phyloP scores from a whole-genome alignment of 2,888 invertebrate genomes.

The Zonitis immaculata region DNA sequence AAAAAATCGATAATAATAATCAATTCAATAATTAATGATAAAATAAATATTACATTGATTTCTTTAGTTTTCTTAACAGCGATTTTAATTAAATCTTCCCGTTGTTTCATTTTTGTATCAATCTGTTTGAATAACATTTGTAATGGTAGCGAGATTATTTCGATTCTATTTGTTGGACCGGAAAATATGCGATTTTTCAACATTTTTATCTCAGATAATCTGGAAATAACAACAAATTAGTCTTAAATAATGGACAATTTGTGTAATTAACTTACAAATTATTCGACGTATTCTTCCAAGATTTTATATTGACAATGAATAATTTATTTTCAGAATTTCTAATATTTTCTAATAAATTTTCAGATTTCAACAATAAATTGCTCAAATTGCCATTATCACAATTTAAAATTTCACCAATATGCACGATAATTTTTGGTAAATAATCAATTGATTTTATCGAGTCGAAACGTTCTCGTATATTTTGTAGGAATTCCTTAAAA shows the following conservation, averaged over 20 bases:
- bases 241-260: not conserved
- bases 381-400: not conserved
- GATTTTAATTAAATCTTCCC: too few relatives aligned
- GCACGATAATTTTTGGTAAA: not conserved
- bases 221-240: constrained; percentile 16
- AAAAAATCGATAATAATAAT: too few relatives aligned
- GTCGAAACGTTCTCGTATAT: not conserved
- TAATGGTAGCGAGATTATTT: constrained; percentile 29
- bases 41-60: too few relatives aligned
- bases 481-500: not conserved
- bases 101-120: constrained; percentile 15
- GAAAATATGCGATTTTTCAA: constrained; percentile 25
- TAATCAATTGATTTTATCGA: not conserved
- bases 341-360: too few relatives aligned
- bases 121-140: constrained; percentile 23
- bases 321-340: constrained; percentile 22
- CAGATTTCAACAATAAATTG: too few relatives aligned
- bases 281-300: not conserved
- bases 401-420: not conserved
- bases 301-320: constrained; percentile 17
- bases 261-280: not conserved
- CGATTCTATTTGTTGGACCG: constrained; percentile 30
- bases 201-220: constrained; percentile 21
- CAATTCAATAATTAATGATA: too few relatives aligned
- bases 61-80: too few relatives aligned